Evolutionary conservation across 2,888 invertebrate genomes (phyloP).

Genomic region (Pantelozetes paolii): DNA sequence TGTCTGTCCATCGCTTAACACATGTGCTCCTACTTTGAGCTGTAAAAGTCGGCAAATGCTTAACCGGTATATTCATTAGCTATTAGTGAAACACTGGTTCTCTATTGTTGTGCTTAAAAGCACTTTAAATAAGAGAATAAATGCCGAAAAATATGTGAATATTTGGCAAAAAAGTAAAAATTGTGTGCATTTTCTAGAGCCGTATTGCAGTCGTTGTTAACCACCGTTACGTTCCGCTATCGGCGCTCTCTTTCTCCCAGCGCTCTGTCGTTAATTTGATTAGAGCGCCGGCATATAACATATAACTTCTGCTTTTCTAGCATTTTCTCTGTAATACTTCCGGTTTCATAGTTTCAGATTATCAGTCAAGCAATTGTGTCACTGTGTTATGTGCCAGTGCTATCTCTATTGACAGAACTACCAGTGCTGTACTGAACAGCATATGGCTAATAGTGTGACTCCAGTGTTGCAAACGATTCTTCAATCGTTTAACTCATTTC

Average conservation of each 20-base stretch:
- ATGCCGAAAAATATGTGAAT: slow-evolving; percentile 22
- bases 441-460: slow-evolving; percentile 24
- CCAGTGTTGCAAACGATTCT: slow-evolving; percentile 5
- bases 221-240: slow-evolving; percentile 37
- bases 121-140: slow-evolving; percentile 13
- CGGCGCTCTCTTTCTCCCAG: not conserved
- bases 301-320: not conserved
- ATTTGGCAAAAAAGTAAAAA: not conserved
- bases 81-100: slow-evolving; percentile 33
- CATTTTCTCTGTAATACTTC: slow-evolving; percentile 30
- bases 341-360: slow-evolving; percentile 33
- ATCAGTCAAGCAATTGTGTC: slow-evolving; percentile 38
- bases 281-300: not conserved
- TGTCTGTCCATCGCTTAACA: slow-evolving; percentile 30
- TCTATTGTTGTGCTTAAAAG: slow-evolving; percentile 20
- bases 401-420: no score
- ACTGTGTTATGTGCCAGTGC: slow-evolving; percentile 17
- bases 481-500: slow-evolving; percentile 30
- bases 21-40: slow-evolving; percentile 15
- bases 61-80: slow-evolving; percentile 34
- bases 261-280: slow-evolving; percentile 32
- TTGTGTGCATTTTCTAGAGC: not conserved
- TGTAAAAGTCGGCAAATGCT: slow-evolving; percentile 11
- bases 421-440: slow-evolving; percentile 17
- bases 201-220: slow-evolving; percentile 1